Conservation (phyloP, 2,797 vertebrate genomes). For the Crocidura indochinensis region DNA sequence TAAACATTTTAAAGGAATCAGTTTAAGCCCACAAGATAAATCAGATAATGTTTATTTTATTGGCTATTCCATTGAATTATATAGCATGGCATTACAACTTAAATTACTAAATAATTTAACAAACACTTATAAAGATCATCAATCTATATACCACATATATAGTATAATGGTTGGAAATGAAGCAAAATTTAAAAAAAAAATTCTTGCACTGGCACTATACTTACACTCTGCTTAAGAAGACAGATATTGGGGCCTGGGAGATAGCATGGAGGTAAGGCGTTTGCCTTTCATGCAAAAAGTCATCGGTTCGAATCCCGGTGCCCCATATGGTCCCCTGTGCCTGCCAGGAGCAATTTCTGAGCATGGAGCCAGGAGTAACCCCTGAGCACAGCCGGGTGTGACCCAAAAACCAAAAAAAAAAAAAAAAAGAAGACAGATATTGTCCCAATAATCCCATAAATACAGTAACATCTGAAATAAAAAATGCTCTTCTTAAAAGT, state of each 20-base stretch:
- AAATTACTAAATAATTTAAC: background rate
- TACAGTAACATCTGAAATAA: background rate
- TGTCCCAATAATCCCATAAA: background rate
- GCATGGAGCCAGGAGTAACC: too few relatives aligned
- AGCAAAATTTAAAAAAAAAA: background rate
- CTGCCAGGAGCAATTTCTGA: too few relatives aligned
- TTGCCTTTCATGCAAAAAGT: too few relatives aligned
- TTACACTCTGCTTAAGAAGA: background rate
- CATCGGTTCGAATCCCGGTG: too few relatives aligned
- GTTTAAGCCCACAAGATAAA: background rate
- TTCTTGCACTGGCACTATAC: background rate
- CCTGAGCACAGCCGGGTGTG: too few relatives aligned
- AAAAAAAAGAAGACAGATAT: background rate
- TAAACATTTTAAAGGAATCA: background rate
- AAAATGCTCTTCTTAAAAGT: background rate
- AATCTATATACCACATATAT: background rate
- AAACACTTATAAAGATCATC: background rate
- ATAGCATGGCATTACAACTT: background rate
- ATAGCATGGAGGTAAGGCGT: too few relatives aligned
- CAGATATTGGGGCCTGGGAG: too few relatives aligned
- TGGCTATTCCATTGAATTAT: background rate
- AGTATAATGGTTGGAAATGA: background rate
- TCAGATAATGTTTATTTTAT: background rate
- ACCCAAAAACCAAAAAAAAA: too few relatives aligned
- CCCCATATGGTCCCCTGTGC: too few relatives aligned